Conservation (phyloP, 2,797 vertebrate species). For the Melanotaenia maccullochi region DNA sequence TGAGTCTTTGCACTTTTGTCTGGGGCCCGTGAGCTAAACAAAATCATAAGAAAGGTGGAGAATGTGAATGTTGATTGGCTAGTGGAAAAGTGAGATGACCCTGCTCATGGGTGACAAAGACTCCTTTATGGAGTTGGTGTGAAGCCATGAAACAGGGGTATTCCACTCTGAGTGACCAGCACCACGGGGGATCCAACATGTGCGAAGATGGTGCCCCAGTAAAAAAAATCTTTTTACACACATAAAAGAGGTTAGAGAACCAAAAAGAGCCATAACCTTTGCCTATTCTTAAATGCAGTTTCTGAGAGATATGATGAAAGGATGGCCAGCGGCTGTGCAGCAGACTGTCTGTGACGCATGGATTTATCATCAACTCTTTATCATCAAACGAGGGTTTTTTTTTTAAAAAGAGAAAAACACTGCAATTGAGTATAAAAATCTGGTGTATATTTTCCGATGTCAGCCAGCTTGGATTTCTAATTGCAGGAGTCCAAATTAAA, state of each 20-base stretch:
- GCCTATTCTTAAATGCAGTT: conserved; percentile 50
- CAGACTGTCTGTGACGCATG: conserved; percentile 41
- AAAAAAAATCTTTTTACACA: conserved; percentile 76
- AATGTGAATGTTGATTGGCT: conserved; percentile 83
- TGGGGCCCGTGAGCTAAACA: conserved; percentile 76
- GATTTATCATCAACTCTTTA: conserved; percentile 22
- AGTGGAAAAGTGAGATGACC: conserved; percentile 83
- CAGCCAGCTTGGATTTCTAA: neutral
- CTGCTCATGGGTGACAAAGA: conserved; percentile 81
- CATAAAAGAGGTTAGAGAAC: conserved; percentile 65
- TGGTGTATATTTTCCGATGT: neutral
- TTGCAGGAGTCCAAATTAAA: too few species aligned
- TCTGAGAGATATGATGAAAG: conserved; percentile 46
- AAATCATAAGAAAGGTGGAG: conserved; percentile 85
- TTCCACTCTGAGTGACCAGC: conserved; percentile 84
- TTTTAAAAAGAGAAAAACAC: too few species aligned
- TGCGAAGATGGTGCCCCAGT: conserved; percentile 74
- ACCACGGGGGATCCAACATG: conserved; percentile 78
- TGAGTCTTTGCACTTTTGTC: conserved; percentile 82
- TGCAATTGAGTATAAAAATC: neutral
- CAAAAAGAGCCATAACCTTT: conserved; percentile 65
- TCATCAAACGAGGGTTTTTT: neutral
- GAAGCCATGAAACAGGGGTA: conserved; percentile 79
- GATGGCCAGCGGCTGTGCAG: conserved; percentile 40
- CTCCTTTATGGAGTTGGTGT: conserved; percentile 79